Percentiles rank a stretch among this genome's conserved stretches.
Conservation (phyloP, 1,140 invertebrate species). For the Delia radicum region DNA sequence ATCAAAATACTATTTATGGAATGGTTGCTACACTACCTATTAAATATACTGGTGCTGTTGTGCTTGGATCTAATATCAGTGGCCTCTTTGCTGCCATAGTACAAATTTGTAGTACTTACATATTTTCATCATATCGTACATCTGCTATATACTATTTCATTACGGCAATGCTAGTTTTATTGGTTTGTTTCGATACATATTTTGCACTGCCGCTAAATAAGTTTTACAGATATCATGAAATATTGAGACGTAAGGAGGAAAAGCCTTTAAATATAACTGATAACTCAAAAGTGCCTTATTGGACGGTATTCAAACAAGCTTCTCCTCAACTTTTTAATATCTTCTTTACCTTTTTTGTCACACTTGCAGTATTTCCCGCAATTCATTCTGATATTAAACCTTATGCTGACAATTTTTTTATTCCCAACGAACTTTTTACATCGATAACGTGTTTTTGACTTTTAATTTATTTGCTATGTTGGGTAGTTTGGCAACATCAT, state of each 20-base stretch:
- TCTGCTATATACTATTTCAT: constrained; percentile 98
- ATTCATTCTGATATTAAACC: constrained; percentile 68
- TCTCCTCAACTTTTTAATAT: constrained; percentile 87
- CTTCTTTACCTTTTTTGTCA: constrained; percentile 93
- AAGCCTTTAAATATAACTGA: constrained; percentile 44
- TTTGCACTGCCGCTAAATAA: constrained; percentile 84
- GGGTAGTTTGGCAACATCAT: constrained; percentile 82
- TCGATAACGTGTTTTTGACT: constrained; percentile 83
- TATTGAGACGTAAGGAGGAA: constrained; percentile 56
- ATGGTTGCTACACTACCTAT: constrained; percentile 89
- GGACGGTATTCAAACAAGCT: constrained; percentile 74
- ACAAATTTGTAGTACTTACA: constrained; percentile 69
- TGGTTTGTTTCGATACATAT: constrained; percentile 94
- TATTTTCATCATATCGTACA: constrained; percentile 74
- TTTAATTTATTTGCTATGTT: constrained; percentile 94
- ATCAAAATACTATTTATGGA: constrained; percentile 97
- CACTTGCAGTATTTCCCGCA: constrained; percentile 85
- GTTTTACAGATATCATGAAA: constrained; percentile 73
- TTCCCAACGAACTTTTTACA: constrained; percentile 69
- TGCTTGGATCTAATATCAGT: constrained; percentile 93
- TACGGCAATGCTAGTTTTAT: constrained; percentile 85
- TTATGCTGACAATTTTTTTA: constrained; percentile 62
- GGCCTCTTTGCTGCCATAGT: constrained; percentile 88
- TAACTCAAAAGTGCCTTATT: constrained; percentile 64
- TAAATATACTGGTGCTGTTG: constrained; percentile 92